These are phyloP conservation scores for Stigmatopora nigra DNA, from an alignment of 2,113 vertebrate genomes.

Conservation along the genomic window DNA sequence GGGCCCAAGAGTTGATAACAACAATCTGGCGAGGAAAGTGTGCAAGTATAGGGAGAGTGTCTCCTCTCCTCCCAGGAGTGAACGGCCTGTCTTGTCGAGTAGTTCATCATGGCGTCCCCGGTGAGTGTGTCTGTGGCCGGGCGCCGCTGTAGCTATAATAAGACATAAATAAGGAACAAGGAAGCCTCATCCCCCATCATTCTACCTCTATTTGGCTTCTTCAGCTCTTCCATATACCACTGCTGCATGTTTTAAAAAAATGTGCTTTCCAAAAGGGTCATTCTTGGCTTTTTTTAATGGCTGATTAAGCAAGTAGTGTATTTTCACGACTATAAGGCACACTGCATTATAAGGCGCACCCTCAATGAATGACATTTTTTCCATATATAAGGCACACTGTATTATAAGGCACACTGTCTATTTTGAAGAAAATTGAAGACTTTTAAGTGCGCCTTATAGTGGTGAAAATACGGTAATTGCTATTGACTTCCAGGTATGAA, in stretches of 20 bases:
- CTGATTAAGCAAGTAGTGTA: constrained; percentile 10
- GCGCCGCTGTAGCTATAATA: constrained; percentile 70
- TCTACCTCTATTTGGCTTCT: constrained; percentile 22
- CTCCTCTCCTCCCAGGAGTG: constrained; percentile 68
- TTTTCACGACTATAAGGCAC: no score
- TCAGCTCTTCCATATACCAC: constrained; percentile 12
- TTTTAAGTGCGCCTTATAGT: no score
- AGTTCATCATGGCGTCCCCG: constrained; percentile 70
- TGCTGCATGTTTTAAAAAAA: constrained; percentile 36
- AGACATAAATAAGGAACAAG: constrained; percentile 73
- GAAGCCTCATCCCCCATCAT: constrained; percentile 62
- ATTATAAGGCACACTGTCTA: no score
- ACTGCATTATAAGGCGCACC: no score
- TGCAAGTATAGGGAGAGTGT: constrained; percentile 52
- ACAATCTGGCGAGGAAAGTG: constrained; percentile 22
- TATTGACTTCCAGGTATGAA: no score
- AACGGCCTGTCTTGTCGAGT: constrained; percentile 65
- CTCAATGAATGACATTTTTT: no score
- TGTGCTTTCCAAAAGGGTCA: constrained; percentile 41
- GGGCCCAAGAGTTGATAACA: constrained; percentile 1
- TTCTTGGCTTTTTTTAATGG: constrained; percentile 23
- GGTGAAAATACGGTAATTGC: no score
- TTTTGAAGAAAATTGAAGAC: no score
- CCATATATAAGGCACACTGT: no score
- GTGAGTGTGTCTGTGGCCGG: constrained; percentile 70